Evolutionary conservation across 2,888 invertebrate genomes (phyloP).

Genomic region (Orchesellides sinensis): DNA sequence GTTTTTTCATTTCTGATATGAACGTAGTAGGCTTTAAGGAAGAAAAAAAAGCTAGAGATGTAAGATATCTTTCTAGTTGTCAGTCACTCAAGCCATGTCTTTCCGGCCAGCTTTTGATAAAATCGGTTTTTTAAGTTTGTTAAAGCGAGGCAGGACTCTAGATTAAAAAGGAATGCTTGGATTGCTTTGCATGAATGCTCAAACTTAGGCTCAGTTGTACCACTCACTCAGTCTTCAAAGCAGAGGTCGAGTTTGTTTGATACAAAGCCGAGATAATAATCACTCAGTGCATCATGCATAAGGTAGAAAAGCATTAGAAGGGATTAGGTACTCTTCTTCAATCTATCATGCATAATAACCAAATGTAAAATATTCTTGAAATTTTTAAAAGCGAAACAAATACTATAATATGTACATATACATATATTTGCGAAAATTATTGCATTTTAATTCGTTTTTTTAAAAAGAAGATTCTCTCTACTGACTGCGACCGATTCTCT

Average conservation of each 20-base stretch:
- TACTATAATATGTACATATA: no score
- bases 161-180: background rate
- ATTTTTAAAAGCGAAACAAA: background rate
- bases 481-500: no score
- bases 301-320: no score
- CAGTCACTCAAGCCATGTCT: conserved; percentile 49
- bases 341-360: no score
- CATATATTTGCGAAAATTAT: background rate
- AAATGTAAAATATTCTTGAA: background rate
- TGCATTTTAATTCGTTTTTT: conserved; percentile 7
- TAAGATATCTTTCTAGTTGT: conserved; percentile 40
- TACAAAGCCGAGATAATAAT: conserved; percentile 15
- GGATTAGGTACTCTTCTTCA: no score
- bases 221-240: background rate
- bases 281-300: conserved; percentile 25
- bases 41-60: conserved; percentile 8
- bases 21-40: background rate
- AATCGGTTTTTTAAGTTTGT: conserved; percentile 24
- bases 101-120: conserved; percentile 44
- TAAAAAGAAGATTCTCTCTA: no score
- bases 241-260: conserved; percentile 14
- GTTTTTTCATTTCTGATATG: conserved; percentile 3
- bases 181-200: conserved; percentile 14
- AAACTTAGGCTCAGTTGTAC: background rate
- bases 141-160: conserved; percentile 33